Conservation (phyloP, 2,797 vertebrate genomes). For the Tiaroga cobitis region DNA sequence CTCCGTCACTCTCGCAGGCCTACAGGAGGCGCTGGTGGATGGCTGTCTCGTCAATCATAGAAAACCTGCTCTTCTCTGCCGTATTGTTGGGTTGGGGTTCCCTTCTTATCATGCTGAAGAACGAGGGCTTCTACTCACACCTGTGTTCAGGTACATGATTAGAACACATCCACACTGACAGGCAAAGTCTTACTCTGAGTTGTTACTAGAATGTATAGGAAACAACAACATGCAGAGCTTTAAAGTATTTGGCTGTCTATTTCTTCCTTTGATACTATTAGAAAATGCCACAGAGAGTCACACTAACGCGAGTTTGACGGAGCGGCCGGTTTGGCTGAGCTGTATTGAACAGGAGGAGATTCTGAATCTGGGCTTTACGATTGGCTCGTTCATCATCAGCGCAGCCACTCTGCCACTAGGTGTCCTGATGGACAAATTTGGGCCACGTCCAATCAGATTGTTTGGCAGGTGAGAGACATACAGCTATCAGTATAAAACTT, state of each 20-base stretch:
- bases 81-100: constrained; percentile 89
- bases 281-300: constrained; percentile 65
- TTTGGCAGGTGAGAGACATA: constrained; percentile 80
- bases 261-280: constrained; percentile 42
- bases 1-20: constrained; percentile 82
- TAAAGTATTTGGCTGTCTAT: not conserved
- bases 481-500: constrained; percentile 23
- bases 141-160: constrained; percentile 76
- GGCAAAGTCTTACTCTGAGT: not conserved
- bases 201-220: not conserved
- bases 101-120: constrained; percentile 89
- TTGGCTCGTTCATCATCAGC: constrained; percentile 87
- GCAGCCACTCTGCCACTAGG: constrained; percentile 84
- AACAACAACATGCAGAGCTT: not conserved
- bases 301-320: constrained; percentile 42
- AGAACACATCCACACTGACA: not conserved
- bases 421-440: constrained; percentile 79
- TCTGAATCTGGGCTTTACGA: constrained; percentile 87
- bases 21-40: constrained; percentile 88
- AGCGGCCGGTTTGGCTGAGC: constrained; percentile 64
- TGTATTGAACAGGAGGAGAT: constrained; percentile 85
- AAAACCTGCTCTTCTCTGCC: constrained; percentile 88
- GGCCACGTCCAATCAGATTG: constrained; percentile 83
- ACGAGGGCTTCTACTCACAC: constrained; percentile 88
- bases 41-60: constrained; percentile 82